These are phyloP conservation scores for Helicoverpa zea DNA, from an alignment of 1,140 invertebrate species.

Conservation along the genomic window DNA sequence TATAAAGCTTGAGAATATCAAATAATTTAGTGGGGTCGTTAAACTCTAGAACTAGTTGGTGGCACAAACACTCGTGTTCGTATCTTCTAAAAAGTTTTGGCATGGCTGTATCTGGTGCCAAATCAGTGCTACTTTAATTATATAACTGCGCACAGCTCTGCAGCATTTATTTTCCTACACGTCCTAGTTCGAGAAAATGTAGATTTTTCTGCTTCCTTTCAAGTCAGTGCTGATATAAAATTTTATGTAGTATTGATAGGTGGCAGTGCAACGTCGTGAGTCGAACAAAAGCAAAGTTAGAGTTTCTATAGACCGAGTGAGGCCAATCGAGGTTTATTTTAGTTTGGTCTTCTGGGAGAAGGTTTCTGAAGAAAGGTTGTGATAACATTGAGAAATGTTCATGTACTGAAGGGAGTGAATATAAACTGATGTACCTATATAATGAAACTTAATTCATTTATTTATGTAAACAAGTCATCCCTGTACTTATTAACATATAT, in stretches of 20 bases:
- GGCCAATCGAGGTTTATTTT: constrained; percentile 39
- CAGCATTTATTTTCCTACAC: constrained; percentile 21
- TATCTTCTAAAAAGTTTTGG: constrained; percentile 36
- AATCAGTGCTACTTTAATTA: constrained; percentile 30
- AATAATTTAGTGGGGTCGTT: background rate
- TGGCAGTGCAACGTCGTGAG: constrained; percentile 11
- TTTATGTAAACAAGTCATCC: background rate
- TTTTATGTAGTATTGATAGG: constrained; percentile 22
- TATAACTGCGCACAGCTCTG: constrained; percentile 16
- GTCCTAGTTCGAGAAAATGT: constrained; percentile 8
- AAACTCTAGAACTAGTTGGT: background rate
- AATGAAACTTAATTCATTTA: background rate
- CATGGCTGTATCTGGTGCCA: constrained; percentile 23
- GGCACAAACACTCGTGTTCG: constrained; percentile 18
- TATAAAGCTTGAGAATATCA: background rate
- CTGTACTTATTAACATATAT: too few relatives aligned
- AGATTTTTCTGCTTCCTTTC: constrained; percentile 3
- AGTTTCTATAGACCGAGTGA: constrained; percentile 29
- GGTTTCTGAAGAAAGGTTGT: background rate
- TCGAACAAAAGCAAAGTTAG: constrained; percentile 4
- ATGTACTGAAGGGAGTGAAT: background rate
- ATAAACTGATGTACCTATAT: constrained; percentile 10
- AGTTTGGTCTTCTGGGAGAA: constrained; percentile 31
- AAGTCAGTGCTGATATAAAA: constrained; percentile 26
- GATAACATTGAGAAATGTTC: background rate